Percentiles rank a stretch among this genome's conserved stretches.
These are phyloP conservation scores for Falco berigora DNA, from an alignment of 2,797 vertebrate genomes.

Conservation along the genomic window DNA sequence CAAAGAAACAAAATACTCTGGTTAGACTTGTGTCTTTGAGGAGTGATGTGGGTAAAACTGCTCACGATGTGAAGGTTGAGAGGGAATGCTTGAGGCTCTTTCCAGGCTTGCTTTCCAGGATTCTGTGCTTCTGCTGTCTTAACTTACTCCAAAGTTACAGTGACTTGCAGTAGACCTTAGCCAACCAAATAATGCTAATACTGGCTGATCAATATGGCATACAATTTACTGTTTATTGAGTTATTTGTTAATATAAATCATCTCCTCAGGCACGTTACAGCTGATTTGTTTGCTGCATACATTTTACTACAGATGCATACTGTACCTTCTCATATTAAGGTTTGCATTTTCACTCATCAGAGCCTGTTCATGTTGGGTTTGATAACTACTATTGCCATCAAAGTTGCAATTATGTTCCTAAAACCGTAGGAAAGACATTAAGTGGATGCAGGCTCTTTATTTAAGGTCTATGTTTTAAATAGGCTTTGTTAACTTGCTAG, in stretches of 20 bases:
- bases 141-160: fast-evolving
- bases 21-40: background rate
- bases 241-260: background rate
- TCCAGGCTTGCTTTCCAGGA: background rate
- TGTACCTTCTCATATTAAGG: background rate
- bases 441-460: background rate
- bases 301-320: background rate
- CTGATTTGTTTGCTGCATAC: background rate
- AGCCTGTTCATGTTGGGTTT: background rate
- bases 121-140: background rate
- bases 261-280: background rate
- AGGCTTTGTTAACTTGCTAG: constrained; percentile 13
- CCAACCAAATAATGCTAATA: background rate
- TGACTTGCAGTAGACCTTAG: background rate
- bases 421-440: background rate
- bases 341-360: background rate
- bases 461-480: background rate
- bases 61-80: background rate
- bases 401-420: background rate
- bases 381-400: background rate
- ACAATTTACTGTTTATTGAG: background rate
- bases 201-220: background rate
- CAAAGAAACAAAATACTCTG: background rate
- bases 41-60: background rate
- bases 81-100: background rate